Evolutionary conservation across 2,113 vertebrate genomes (phyloP).

Genomic region (Petroica traversi): DNA sequence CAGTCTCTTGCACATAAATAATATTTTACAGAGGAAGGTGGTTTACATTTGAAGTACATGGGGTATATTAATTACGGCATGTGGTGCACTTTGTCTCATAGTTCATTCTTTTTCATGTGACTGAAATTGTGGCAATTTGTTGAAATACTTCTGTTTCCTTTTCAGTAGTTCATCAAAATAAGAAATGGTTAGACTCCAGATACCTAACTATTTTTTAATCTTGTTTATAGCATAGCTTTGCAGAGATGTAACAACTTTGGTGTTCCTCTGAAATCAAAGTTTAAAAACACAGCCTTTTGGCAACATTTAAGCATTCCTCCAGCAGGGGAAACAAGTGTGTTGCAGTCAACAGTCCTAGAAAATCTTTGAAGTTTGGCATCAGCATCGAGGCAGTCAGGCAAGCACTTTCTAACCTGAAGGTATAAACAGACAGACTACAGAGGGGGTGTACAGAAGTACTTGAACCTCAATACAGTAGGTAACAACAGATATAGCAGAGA

Average conservation of each 20-base stretch:
- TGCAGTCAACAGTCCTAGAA: neutral
- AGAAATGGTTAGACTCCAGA: neutral
- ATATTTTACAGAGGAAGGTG: neutral
- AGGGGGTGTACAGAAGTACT: neutral
- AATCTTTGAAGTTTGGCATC: conserved; percentile 16
- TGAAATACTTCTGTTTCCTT: neutral
- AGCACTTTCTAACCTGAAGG: conserved; percentile 21
- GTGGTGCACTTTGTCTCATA: neutral
- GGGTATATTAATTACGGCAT: neutral
- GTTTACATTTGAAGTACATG: neutral
- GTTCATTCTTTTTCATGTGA: neutral
- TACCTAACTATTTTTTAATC: neutral
- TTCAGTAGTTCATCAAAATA: neutral
- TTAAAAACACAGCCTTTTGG: neutral
- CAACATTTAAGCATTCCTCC: neutral
- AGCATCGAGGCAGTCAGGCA: neutral
- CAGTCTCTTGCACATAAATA: neutral
- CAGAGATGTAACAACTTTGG: neutral
- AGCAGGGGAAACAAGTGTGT: neutral
- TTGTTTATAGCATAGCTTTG: neutral
- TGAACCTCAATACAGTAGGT: neutral
- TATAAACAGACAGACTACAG: neutral
- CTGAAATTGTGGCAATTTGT: neutral
- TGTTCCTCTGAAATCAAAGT: neutral
- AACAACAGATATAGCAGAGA: neutral